These are phyloP conservation scores for Nothoprocta pentlandii DNA, from an alignment of 2,113 vertebrate genomes.

Conservation along the genomic window DNA sequence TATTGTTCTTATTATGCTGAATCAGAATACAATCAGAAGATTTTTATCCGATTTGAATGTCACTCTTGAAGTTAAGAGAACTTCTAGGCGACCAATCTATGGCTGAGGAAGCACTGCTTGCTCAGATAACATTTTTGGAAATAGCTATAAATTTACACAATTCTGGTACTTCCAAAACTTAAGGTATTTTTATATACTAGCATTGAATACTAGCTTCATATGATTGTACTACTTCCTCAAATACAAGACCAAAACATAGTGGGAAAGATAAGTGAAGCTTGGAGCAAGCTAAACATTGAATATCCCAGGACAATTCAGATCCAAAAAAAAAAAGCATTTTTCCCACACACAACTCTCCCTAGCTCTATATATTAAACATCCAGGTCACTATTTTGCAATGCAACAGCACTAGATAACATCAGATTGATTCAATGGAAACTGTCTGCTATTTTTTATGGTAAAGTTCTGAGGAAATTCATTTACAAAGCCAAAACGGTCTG, in stretches of 20 bases:
- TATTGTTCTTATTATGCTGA: neutral
- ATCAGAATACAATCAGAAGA: neutral
- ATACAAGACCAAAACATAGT: neutral
- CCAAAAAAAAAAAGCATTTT: neutral
- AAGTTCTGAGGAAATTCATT: neutral
- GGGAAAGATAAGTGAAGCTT: neutral
- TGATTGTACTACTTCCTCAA: neutral
- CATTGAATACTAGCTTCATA: neutral
- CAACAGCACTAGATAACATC: neutral
- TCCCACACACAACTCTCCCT: neutral
- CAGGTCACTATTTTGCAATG: neutral
- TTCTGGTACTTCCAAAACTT: neutral
- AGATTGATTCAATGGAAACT: neutral
- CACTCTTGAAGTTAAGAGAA: neutral
- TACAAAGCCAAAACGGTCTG: neutral
- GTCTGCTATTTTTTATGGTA: neutral
- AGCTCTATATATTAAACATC: neutral
- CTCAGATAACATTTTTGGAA: slow-evolving; percentile 22
- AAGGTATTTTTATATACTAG: neutral
- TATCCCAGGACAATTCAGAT: neutral
- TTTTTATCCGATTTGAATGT: neutral
- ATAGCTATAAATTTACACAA: neutral
- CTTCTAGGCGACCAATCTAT: neutral
- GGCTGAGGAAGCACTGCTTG: neutral
- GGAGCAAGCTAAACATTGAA: neutral